phyloP scores from a whole-genome alignment of 2,113 vertebrate species.

The Boulengeromyrus knoepffleri region DNA sequence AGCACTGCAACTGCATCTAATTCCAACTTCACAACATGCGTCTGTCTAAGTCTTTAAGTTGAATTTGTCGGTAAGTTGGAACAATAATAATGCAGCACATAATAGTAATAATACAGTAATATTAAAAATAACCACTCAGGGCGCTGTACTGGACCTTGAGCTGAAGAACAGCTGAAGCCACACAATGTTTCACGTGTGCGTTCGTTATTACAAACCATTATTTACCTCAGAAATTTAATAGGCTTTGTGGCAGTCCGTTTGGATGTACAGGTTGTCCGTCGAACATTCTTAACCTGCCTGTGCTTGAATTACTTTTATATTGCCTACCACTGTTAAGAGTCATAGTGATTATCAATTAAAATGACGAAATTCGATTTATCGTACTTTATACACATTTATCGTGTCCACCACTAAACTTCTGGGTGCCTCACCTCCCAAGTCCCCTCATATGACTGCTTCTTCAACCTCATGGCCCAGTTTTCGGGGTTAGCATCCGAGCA shows the following conservation, averaged over 20 bases:
- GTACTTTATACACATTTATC: background rate
- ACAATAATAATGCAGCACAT: background rate
- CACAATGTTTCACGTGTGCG: background rate
- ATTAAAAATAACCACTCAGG: background rate
- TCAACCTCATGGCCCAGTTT: constrained; percentile 91
- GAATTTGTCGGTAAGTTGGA: background rate
- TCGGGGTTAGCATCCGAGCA: constrained; percentile 87
- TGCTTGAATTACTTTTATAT: background rate
- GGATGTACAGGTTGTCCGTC: background rate
- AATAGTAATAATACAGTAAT: background rate
- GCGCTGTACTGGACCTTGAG: background rate
- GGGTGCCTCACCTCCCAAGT: constrained; percentile 82
- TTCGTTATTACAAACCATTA: background rate
- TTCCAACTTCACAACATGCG: background rate
- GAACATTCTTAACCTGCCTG: background rate
- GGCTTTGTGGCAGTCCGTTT: background rate
- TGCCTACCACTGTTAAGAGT: background rate
- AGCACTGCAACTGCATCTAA: background rate
- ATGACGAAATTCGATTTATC: background rate
- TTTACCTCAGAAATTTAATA: background rate
- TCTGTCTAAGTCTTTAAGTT: background rate
- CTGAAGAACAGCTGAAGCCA: background rate
- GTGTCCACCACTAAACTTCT: background rate
- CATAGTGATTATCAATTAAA: background rate
- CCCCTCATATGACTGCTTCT: constrained; percentile 93